Conservation (phyloP, 2,888 invertebrate species). For the Dynastes hyllus region DNA sequence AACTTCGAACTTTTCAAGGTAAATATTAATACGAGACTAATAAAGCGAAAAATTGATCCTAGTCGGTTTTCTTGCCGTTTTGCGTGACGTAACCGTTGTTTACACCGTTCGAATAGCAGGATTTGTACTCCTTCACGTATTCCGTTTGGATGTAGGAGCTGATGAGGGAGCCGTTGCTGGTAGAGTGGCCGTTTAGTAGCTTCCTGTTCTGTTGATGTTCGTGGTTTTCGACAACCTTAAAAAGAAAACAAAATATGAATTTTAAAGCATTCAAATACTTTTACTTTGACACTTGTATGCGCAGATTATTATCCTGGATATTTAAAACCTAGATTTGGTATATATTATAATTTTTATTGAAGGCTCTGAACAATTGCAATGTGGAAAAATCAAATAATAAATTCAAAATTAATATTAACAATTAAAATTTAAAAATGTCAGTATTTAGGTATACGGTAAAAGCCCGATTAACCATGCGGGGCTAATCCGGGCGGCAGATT, state of each 20-base stretch:
- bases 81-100: slow-evolving; percentile 77
- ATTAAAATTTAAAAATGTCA: no score
- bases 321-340: no score
- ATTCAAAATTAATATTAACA: no score
- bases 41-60: slow-evolving; percentile 40
- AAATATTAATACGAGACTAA: slow-evolving; percentile 3
- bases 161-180: slow-evolving; percentile 66
- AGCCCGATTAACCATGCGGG: no score
- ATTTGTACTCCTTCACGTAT: slow-evolving; percentile 75
- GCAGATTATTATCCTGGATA: no score
- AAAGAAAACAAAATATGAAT: slow-evolving; percentile 55
- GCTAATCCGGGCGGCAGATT: no score
- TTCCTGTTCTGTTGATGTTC: slow-evolving; percentile 57
- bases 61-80: slow-evolving; percentile 61
- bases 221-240: slow-evolving; percentile 78
- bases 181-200: slow-evolving; percentile 68
- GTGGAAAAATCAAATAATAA: no score
- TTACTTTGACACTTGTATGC: neutral
- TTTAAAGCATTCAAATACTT: neutral
- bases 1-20: neutral
- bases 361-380: no score
- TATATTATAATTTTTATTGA: no score
- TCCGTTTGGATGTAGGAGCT: slow-evolving; percentile 73
- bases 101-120: slow-evolving; percentile 78
- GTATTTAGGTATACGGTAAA: no score